phyloP scores from a whole-genome alignment of 2,797 vertebrate genomes.

The Scyliorhinus canicula region DNA sequence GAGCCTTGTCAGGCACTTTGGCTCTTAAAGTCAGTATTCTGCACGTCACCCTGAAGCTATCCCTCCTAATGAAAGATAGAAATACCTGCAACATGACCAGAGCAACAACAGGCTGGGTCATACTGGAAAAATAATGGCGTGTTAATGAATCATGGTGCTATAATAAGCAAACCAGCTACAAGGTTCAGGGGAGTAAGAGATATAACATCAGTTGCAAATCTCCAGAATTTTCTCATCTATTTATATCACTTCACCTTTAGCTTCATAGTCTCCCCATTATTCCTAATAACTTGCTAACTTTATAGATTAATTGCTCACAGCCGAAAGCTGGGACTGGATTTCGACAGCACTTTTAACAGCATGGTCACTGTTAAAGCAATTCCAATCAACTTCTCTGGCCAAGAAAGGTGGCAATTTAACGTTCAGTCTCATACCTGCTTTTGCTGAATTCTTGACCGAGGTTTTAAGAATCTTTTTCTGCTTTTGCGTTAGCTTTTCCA shows the following conservation, averaged over 20 bases:
- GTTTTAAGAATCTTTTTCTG: too few relatives aligned
- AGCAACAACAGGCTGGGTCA: background rate
- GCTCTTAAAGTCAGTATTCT: background rate
- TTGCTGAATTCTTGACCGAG: too few relatives aligned
- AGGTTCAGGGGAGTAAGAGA: background rate
- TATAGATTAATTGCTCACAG: background rate
- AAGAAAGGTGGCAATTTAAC: background rate
- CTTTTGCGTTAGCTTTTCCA: too few relatives aligned
- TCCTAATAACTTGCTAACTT: background rate
- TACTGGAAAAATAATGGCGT: background rate
- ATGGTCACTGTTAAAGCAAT: background rate
- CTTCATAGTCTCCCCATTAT: background rate
- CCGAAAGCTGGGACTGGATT: background rate
- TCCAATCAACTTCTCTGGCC: background rate
- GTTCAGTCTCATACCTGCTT: background rate
- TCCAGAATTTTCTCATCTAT: background rate
- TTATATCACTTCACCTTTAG: background rate
- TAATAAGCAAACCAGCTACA: too few relatives aligned
- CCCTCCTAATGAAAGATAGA: background rate
- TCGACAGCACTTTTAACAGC: background rate
- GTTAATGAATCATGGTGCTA: background rate
- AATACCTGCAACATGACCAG: background rate
- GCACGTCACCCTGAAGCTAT: background rate
- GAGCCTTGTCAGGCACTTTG: too few relatives aligned
- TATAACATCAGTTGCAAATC: background rate